Percentiles rank a stretch among this genome's conserved stretches.
phyloP scores from a whole-genome alignment of 2,113 vertebrate species.

The Emydocephalus ijimae region DNA sequence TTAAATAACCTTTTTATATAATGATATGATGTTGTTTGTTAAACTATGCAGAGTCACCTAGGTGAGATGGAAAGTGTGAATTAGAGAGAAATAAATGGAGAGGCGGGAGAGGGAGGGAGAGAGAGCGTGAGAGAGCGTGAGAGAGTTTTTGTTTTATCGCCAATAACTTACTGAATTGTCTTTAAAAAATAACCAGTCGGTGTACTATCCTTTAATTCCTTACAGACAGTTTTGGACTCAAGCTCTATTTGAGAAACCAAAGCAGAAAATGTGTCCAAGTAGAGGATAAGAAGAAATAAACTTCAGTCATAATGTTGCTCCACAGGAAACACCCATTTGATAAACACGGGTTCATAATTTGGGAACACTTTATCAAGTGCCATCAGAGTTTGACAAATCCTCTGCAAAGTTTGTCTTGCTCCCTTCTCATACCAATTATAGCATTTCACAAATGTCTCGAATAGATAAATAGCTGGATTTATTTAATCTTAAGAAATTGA shows the following conservation, averaged over 20 bases:
- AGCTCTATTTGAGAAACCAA: constrained; percentile 6
- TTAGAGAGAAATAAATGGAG: too few species aligned
- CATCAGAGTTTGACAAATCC: constrained; percentile 4
- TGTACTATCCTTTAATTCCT: not conserved
- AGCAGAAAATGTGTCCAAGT: not conserved
- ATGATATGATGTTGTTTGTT: not conserved
- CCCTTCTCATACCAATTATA: constrained; percentile 29
- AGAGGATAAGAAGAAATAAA: constrained; percentile 5
- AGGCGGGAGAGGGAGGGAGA: too few species aligned
- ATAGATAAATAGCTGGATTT: not conserved
- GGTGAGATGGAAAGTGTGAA: not conserved
- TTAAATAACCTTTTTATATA: not conserved
- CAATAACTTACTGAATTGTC: not conserved
- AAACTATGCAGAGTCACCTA: not conserved
- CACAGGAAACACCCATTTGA: not conserved
- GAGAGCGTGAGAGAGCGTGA: too few species aligned
- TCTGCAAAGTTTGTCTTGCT: not conserved
- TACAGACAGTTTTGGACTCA: not conserved
- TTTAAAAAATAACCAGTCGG: not conserved
- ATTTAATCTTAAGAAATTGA: not conserved
- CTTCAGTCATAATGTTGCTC: not conserved
- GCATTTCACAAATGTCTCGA: not conserved
- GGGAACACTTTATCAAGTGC: constrained; percentile 23
- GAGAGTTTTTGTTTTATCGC: not conserved
- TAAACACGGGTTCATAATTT: constrained; percentile 14